A percentile compares a stretch with the other conserved stretches of the same genome.
Evolutionary conservation across 1,140 invertebrate genomes (phyloP).

Genomic region (Zaprionus ghesquierei): DNA sequence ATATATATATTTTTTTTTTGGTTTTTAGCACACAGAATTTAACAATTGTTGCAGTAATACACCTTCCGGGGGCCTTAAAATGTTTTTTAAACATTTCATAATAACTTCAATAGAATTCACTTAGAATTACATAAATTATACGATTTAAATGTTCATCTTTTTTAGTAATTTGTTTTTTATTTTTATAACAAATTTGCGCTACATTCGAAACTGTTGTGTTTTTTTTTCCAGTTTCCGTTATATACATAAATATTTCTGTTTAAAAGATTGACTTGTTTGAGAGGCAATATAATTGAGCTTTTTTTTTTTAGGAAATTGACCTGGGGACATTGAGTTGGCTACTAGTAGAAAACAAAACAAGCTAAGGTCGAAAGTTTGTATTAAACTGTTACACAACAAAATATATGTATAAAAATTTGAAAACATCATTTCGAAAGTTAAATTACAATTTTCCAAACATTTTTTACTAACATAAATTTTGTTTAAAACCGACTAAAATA

Average conservation of each 20-base stretch:
- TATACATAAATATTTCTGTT: constrained; percentile 51
- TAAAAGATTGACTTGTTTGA: constrained; percentile 29
- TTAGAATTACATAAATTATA: constrained; percentile 55
- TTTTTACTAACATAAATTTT: too few species aligned
- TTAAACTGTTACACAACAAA: not conserved
- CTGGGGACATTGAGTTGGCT: not conserved
- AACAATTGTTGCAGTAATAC: constrained; percentile 76
- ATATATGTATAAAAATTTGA: not conserved
- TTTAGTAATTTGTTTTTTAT: not conserved
- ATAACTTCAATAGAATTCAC: constrained; percentile 57
- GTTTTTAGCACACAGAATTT: constrained; percentile 72
- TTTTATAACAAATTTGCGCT: constrained; percentile 65
- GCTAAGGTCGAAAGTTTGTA: not conserved
- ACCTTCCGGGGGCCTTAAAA: constrained; percentile 67
- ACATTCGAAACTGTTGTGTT: constrained; percentile 41
- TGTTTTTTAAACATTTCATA: constrained; percentile 70
- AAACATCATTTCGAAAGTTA: too few species aligned
- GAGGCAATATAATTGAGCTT: constrained; percentile 54
- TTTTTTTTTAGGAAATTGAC: constrained; percentile 20
- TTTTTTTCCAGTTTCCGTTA: constrained; percentile 38
- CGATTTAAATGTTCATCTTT: not conserved
- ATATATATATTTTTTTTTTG: constrained; percentile 1
- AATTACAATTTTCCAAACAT: too few species aligned
- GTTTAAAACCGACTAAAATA: too few species aligned
- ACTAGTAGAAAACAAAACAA: not conserved